Conservation (phyloP, 2,113 vertebrate genomes). For the Bubo blakistoni region DNA sequence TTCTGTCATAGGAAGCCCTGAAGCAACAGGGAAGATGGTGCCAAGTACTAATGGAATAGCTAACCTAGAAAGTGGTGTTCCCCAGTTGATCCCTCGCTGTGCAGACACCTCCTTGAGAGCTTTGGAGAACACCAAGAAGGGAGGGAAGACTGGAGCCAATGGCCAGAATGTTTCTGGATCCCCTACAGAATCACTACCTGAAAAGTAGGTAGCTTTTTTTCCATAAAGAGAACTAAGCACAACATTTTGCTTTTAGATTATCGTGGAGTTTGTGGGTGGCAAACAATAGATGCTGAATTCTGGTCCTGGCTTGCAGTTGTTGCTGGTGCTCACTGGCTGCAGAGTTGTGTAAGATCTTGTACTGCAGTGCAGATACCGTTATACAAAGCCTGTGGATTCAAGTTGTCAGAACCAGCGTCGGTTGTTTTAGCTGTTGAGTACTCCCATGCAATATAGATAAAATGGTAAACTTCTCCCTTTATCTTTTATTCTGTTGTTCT, state of each 20-base stretch:
- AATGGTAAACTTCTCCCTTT: not conserved
- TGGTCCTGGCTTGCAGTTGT: not conserved
- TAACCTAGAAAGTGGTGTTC: slow-evolving; percentile 74
- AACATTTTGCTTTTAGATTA: not conserved
- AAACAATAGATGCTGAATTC: not conserved
- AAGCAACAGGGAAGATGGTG: slow-evolving; percentile 79
- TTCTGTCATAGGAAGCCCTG: slow-evolving; percentile 79
- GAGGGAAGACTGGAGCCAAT: slow-evolving; percentile 72
- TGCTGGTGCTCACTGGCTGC: not conserved
- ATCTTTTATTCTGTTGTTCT: not conserved
- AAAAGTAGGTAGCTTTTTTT: slow-evolving; percentile 78
- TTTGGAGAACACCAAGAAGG: slow-evolving; percentile 84
- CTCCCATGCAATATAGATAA: not conserved
- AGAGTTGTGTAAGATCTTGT: not conserved
- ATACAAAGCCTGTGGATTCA: not conserved
- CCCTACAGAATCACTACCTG: slow-evolving; percentile 76
- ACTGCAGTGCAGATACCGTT: not conserved
- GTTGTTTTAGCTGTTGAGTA: not conserved
- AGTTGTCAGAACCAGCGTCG: not conserved
- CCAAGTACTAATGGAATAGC: slow-evolving; percentile 74
- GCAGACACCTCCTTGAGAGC: slow-evolving; percentile 74
- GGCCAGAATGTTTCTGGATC: slow-evolving; percentile 73
- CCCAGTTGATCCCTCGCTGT: slow-evolving; percentile 86
- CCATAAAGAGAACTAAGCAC: not conserved
- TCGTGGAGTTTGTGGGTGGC: not conserved